Base-by-base conservation (phyloP, 1,140 invertebrate species). In the Cherax destructor region DNA sequence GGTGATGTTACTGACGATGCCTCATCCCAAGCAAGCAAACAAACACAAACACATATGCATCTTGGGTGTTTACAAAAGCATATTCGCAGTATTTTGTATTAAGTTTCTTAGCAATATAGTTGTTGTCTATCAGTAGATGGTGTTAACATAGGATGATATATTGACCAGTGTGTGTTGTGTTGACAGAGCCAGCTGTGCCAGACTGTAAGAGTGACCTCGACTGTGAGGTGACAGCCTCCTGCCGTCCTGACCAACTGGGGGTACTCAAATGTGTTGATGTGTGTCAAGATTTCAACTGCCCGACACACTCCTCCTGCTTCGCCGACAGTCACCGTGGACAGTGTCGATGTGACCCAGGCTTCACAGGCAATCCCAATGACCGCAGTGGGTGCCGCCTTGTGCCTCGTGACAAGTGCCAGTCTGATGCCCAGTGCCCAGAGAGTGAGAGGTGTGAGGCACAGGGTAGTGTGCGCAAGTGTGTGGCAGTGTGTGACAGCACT, bases 301-400 rank as follows among this genome's bases (percentile, higher is more conserved):
- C 97, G 0, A 95, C 95, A 80, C 98, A 98, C 94, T 97, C 98
- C 0, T 96, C 96, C 91, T 98, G 98, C 94, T 94, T 97, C 9
- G 96, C 97, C 0, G 95, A 95, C 61, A 95, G 96, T 86, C 97
- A 98, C 81, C 95, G 96, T 93, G 97, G 96, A 69, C 95, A 96
- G 92, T 98, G 98, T 93, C 96, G 97, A 93, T 98, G 98, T 94
- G 94, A 97, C 4, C 94, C 95, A n/a, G 97, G 97, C 4, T 98
- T 96, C 94, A 96, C 96, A 30, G 98, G 98, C 24, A 98, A 98
- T 95, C 97, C 98, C 6, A 98, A 98, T 93, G 97, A 98, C 94
- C 95, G 98, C 24, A 96, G 96, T 91, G 98, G 98, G 11, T 99
- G 98, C 93, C 95, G 96, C 91, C 95, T 95, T 16, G 94, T 96